Percentiles rank a stretch among this genome's conserved stretches.
Conservation (phyloP, 2,888 invertebrate species). For the Norana najaformis region DNA sequence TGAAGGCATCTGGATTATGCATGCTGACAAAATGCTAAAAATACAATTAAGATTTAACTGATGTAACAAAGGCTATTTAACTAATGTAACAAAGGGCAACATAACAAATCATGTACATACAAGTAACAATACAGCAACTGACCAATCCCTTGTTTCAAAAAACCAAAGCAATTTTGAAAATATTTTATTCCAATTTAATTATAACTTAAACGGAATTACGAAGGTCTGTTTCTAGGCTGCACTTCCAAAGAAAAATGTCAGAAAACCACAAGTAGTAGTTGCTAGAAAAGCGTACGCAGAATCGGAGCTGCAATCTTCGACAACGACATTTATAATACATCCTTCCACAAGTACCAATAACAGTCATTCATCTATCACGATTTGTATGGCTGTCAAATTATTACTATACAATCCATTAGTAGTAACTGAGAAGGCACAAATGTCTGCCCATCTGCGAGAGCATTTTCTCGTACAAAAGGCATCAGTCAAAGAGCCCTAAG, state of each 20-base stretch:
- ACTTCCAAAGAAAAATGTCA: not conserved
- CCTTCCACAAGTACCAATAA: not conserved
- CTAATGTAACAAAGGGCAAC: not conserved
- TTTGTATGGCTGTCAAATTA: conserved; percentile 13
- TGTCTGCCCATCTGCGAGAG: not conserved
- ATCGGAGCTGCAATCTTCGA: not conserved
- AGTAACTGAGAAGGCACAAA: conserved; percentile 6
- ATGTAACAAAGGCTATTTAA: too few species aligned
- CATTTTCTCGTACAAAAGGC: not conserved
- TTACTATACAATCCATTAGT: conserved; percentile 13
- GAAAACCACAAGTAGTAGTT: not conserved
- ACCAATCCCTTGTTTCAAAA: not conserved
- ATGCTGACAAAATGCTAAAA: too few species aligned
- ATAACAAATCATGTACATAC: not conserved
- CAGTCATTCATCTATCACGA: conserved; percentile 13
- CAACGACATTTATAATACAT: not conserved
- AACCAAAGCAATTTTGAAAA: not conserved
- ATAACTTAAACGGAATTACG: conserved; percentile 1
- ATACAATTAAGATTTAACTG: too few species aligned
- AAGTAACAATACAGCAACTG: not conserved
- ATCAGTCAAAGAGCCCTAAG: not conserved
- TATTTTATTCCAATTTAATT: conserved; percentile 6
- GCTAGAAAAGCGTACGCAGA: not conserved
- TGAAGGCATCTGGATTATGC: too few species aligned
- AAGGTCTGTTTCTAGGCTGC: not conserved